These are phyloP conservation scores for Eupithecia exiguata DNA, from an alignment of 2,888 invertebrate genomes.

Conservation along the genomic window DNA sequence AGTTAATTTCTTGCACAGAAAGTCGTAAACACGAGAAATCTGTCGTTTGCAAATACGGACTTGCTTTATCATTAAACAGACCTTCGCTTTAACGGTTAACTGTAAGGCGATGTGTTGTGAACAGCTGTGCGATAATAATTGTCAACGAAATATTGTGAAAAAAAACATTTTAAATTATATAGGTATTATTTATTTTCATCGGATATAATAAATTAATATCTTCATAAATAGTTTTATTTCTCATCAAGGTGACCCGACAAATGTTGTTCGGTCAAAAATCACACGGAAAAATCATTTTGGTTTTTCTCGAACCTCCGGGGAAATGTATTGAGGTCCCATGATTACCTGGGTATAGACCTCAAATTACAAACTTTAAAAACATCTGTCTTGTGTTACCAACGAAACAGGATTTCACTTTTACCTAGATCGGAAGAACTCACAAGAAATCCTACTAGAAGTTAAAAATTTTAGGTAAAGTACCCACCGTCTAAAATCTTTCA, in stretches of 20 bases:
- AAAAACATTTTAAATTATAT: too few relatives aligned
- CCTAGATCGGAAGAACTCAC: background rate
- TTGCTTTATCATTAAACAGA: background rate
- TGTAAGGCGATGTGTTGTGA: background rate
- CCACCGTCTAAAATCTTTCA: background rate
- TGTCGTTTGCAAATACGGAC: slow-evolving; percentile 26
- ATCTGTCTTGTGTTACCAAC: background rate
- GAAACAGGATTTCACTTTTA: background rate
- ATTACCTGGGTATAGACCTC: background rate
- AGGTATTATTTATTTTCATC: too few relatives aligned
- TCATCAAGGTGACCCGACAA: too few relatives aligned
- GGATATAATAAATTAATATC: too few relatives aligned
- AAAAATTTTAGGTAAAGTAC: background rate
- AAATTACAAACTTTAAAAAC: background rate
- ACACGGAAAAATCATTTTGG: too few relatives aligned
- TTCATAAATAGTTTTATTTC: too few relatives aligned
- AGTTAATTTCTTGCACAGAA: slow-evolving; percentile 15
- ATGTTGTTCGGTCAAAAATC: too few relatives aligned
- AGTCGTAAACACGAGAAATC: slow-evolving; percentile 19
- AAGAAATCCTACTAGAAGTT: background rate
- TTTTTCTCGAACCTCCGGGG: too few relatives aligned
- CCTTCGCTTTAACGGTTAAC: background rate
- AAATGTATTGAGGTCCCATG: too few relatives aligned
- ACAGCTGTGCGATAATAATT: background rate
- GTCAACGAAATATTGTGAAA: background rate